Percentiles rank a stretch among this genome's conserved stretches.
phyloP scores from a whole-genome alignment of 2,113 vertebrate genomes.

The Onychostoma macrolepis region DNA sequence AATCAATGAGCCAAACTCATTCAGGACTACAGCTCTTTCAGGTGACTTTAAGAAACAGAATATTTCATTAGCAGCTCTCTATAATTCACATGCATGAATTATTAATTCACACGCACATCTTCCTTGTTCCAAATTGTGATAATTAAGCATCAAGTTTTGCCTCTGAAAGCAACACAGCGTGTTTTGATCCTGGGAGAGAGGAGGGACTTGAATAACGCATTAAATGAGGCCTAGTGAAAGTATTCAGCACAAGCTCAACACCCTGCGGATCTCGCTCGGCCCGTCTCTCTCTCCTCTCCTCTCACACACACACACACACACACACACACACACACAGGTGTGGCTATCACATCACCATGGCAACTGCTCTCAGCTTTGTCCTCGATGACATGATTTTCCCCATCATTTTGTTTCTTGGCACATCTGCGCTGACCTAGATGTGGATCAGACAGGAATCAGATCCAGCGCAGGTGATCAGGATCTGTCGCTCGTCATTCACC shows the following conservation, averaged over 20 bases:
- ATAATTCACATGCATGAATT: background rate
- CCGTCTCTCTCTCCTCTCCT: background rate
- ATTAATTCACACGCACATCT: background rate
- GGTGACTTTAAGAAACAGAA: slow-evolving; percentile 64
- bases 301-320: background rate
- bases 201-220: background rate
- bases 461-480: slow-evolving; percentile 10
- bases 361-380: slow-evolving; percentile 36
- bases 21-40: background rate
- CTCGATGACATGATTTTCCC: slow-evolving; percentile 23
- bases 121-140: slow-evolving; percentile 56
- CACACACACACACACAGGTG: slow-evolving; percentile 46
- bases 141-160: slow-evolving; percentile 59
- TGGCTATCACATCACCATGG: slow-evolving; percentile 51
- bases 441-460: background rate
- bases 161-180: background rate
- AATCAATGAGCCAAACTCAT: slow-evolving; percentile 38
- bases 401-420: slow-evolving; percentile 14
- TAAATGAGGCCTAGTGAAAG: background rate
- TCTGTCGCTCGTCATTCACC: slow-evolving; percentile 49
- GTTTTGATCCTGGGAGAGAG: background rate
- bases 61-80: slow-evolving; percentile 69
- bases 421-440: slow-evolving; percentile 39
- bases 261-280: background rate
- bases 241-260: background rate